These are phyloP conservation scores for Meda fulgida DNA, from an alignment of 2,797 vertebrate species.

Conservation along the genomic window DNA sequence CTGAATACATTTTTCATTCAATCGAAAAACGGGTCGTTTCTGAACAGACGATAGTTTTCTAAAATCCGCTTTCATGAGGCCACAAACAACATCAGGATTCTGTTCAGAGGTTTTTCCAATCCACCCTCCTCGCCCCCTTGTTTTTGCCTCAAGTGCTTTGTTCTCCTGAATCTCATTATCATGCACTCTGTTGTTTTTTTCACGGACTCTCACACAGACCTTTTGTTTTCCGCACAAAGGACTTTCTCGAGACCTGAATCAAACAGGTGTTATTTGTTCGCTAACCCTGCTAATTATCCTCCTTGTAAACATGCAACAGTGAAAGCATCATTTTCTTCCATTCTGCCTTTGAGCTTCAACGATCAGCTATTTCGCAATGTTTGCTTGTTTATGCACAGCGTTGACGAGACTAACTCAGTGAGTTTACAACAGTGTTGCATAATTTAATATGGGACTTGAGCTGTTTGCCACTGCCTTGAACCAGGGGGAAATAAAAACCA, in stretches of 20 bases:
- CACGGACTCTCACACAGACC: constrained; percentile 21
- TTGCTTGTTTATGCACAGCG: constrained; percentile 29
- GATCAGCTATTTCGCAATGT: constrained; percentile 31
- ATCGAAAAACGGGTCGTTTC: background rate
- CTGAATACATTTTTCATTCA: background rate
- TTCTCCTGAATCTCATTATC: constrained; percentile 50
- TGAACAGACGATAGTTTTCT: background rate
- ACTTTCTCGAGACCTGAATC: constrained; percentile 24
- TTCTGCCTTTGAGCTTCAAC: constrained; percentile 36
- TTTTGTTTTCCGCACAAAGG: constrained; percentile 26
- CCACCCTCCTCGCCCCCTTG: constrained; percentile 23
- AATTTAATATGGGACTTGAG: constrained; percentile 40
- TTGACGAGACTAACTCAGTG: background rate
- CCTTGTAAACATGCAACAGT: constrained; percentile 20
- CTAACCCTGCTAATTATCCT: constrained; percentile 35
- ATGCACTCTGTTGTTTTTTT: constrained; percentile 23
- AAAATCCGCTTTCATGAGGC: constrained; percentile 32
- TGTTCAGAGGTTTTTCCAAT: constrained; percentile 32
- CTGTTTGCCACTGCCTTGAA: constrained; percentile 19
- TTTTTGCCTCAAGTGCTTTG: constrained; percentile 40
- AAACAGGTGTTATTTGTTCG: constrained; percentile 39
- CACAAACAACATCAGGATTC: constrained; percentile 31
- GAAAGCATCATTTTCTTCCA: constrained; percentile 28
- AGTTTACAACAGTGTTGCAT: constrained; percentile 42
- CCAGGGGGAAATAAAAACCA: constrained; percentile 21